A percentile compares a stretch with the other conserved stretches of the same genome.
These are phyloP conservation scores for Pseudopodoces humilis DNA, from an alignment of 2,113 vertebrate genomes.

Conservation along the genomic window DNA sequence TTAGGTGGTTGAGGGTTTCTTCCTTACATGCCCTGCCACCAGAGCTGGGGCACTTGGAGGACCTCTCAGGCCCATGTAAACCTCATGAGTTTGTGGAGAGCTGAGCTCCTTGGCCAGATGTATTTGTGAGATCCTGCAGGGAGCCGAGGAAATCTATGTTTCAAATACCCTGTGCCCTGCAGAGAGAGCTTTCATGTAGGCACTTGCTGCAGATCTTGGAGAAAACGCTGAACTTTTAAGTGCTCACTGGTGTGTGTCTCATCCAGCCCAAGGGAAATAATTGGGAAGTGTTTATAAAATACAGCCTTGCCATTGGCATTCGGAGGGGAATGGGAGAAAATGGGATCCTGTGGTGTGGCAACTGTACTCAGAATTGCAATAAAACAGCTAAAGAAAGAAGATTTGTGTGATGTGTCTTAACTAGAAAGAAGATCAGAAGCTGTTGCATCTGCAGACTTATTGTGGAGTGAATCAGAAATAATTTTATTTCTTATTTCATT, in stretches of 20 bases:
- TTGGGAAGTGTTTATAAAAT: conserved; percentile 35
- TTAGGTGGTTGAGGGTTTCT: conserved; percentile 12
- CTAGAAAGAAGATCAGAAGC: neutral
- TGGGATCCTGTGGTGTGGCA: neutral
- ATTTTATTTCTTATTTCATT: conserved; percentile 1
- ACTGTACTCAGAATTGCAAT: neutral
- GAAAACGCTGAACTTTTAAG: conserved; percentile 23
- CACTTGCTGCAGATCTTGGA: neutral
- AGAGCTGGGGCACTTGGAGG: neutral
- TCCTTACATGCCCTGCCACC: conserved; percentile 21
- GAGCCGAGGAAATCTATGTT: conserved; percentile 49
- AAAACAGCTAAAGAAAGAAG: neutral
- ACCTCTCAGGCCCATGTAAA: conserved; percentile 6
- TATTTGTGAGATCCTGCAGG: conserved; percentile 63
- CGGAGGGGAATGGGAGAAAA: neutral
- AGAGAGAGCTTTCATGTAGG: conserved; percentile 42
- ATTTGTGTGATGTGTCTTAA: neutral
- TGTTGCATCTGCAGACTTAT: neutral
- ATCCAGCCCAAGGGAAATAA: conserved; percentile 41
- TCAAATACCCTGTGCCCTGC: conserved; percentile 35
- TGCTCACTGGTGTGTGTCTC: conserved; percentile 22
- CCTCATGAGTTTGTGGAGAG: neutral
- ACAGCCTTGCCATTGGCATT: neutral
- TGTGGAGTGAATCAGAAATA: neutral
- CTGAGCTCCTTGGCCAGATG: conserved; percentile 24